A percentile compares a stretch with the other conserved stretches of the same genome.
These are phyloP conservation scores for Cryptotermes secundus DNA, from an alignment of 1,140 invertebrate genomes.

Conservation along the genomic window DNA sequence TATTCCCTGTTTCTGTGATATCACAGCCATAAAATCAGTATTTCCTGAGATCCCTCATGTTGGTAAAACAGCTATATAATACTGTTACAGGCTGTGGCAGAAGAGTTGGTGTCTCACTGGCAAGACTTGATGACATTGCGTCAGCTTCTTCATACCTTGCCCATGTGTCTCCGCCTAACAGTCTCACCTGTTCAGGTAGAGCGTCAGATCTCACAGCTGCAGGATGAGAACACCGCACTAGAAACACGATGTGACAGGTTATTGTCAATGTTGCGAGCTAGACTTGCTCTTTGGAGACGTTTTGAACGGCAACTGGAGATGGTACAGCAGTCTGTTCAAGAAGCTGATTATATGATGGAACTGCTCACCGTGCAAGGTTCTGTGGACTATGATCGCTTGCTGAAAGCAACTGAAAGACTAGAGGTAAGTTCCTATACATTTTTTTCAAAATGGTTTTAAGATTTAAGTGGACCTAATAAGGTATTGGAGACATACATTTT, in stretches of 20 bases:
- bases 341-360: slow-evolving; percentile 84
- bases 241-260: slow-evolving; percentile 67
- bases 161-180: slow-evolving; percentile 66
- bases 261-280: slow-evolving; percentile 60
- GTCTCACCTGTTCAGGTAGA: slow-evolving; percentile 73
- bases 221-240: slow-evolving; percentile 68
- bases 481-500: too few species aligned
- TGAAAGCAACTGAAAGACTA: slow-evolving; percentile 75
- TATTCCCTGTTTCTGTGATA: too few species aligned
- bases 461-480: too few species aligned
- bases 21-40: too few species aligned
- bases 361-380: slow-evolving; percentile 74
- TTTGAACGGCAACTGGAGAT: slow-evolving; percentile 73
- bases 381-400: slow-evolving; percentile 75
- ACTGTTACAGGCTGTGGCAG: slow-evolving; percentile 47
- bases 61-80: too few species aligned
- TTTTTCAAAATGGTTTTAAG: background rate
- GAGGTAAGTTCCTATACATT: slow-evolving; percentile 60
- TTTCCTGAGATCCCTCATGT: too few species aligned
- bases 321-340: slow-evolving; percentile 75
- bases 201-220: slow-evolving; percentile 68
- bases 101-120: slow-evolving; percentile 68
- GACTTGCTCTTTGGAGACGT: slow-evolving; percentile 65
- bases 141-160: slow-evolving; percentile 72
- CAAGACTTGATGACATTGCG: slow-evolving; percentile 71